Conservation (phyloP, 2,797 vertebrate species). For the Oreonectes daqikongensis region DNA sequence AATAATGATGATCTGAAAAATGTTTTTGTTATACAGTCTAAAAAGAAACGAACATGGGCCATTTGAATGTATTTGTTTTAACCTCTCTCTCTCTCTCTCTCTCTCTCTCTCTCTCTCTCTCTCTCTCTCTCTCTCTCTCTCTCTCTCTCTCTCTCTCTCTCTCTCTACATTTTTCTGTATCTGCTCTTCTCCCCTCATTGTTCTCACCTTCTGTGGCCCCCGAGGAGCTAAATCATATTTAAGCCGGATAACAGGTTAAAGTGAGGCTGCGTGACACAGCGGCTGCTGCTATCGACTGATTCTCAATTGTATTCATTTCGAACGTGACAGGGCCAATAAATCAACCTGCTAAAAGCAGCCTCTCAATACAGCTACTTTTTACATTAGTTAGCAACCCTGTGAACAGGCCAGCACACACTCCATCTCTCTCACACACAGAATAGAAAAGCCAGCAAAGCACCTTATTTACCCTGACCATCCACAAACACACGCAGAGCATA, state of each 20-base stretch:
- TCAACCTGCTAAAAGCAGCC: conserved; percentile 19
- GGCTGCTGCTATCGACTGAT: conserved; percentile 35
- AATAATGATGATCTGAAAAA: no score
- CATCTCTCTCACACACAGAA: not conserved
- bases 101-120: no score
- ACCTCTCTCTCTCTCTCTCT: no score
- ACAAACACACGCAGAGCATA: conserved; percentile 7
- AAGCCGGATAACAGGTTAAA: conserved; percentile 42
- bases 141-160: not conserved
- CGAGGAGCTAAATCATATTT: conserved; percentile 52
- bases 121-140: no score
- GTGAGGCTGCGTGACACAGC: conserved; percentile 46
- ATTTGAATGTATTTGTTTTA: no score
- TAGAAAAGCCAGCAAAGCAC: conserved; percentile 14
- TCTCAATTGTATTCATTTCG: conserved; percentile 47
- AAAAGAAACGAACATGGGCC: no score
- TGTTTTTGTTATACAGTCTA: no score
- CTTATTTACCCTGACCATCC: not conserved
- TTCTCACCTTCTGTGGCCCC: conserved; percentile 15
- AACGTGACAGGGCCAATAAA: conserved; percentile 44
- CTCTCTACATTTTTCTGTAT: not conserved
- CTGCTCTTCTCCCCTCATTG: conserved; percentile 8
- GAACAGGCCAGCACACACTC: not conserved
- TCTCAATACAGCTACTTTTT: not conserved
- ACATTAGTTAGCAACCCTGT: not conserved